Evolutionary conservation across 2,888 invertebrate species (phyloP), one percentile per base, ranked within the genome.

Genomic region (Glyphotaelius pellucidus): DNA sequence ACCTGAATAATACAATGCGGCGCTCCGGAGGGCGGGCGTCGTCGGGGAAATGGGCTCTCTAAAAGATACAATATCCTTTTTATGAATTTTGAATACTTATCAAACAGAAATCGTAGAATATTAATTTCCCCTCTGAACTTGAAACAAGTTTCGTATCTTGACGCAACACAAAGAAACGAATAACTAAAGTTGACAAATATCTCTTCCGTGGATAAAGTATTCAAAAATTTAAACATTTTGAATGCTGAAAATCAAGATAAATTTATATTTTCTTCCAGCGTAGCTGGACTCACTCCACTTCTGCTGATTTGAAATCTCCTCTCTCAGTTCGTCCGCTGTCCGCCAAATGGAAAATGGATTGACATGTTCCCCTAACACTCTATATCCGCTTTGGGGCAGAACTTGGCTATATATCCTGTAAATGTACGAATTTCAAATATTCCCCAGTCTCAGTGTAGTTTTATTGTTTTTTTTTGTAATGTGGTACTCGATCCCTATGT

Each of bases 351-450:
- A 92, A 93, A 92, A 93, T 93, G 91, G 92, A 91, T 93, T 93
- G 93, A 93, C 93, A 85, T 80, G 90, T 92, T 91, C 92, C 91
- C 91, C 89, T 92, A 91, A 92, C 91, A 92, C 92, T 86, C 80
- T 84, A 88, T 91, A 89, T 88, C 91, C 86, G 14, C 25, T 90
- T 81, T 14, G 83, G 84, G 47, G 31, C 14, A n/a, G 9, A 25
- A 67, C 25, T 52, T 52, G 0, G 19, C 19, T 67, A 7, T 67
- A 67, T 67, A 11, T 67, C 25, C n/a, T 67, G 67, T 67, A 25
- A 67, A 67, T 25, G 25, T 25, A 25, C 7, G 1, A n/a, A 67
- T 25, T 67, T 67, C 1, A 25, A 67, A 67, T 25, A 25, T 67
- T 25, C 52, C 52, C 7, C 19, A 7, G 0, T 25, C 52, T 19